Base-by-base conservation (phyloP, 2,888 invertebrate species). In the Anoncus sp. region DNA sequence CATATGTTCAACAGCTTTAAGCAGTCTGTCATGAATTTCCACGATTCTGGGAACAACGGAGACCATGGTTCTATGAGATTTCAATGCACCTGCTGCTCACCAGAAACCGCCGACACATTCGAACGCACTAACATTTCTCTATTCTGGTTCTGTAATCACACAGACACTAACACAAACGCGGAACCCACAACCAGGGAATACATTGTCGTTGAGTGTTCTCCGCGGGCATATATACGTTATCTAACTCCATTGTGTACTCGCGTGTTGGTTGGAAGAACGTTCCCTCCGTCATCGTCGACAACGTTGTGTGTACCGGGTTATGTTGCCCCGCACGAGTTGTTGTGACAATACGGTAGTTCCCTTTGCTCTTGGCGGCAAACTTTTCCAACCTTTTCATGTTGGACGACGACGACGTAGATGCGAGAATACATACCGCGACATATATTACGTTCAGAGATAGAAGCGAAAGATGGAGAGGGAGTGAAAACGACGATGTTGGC, bases 211-310 rank as follows among this genome's bases (percentile, higher is more conserved):
- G 62, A 67, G 40, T 55, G 55, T 62, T 27, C 67, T 72, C 76
- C 55, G 22, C 40, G 67, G 31, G 67, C 53, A 55, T 35, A 38
- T 12, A 67, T 57, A 69, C 59, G 73, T 73, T 79, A 79, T 77
- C 77, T 77, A 79, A 79, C 79, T 77, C 72, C 69, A 79, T 79
- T 79, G 77, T 79, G 67, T 65, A 69, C 55, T 62, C 12, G 62
- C 51, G 59, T 66, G 53, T 67, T 65, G 59, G 55, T n/a, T n/a
- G n/a, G n/a, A n/a, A n/a, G n/a, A n/a, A n/a, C n/a, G n/a, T n/a
- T n/a, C n/a, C n/a, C n/a, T n/a, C n/a, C n/a, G n/a, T n/a, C 62
- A 63, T 38, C 51, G 60, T 69, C 70, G 59, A 70, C 70, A 71
- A 60, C 55, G 66, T 53, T 76, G 47, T 67, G 40, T 72, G 47